Base-by-base conservation (phyloP, 2,888 invertebrate species). In the Eupithecia subumbrata region DNA sequence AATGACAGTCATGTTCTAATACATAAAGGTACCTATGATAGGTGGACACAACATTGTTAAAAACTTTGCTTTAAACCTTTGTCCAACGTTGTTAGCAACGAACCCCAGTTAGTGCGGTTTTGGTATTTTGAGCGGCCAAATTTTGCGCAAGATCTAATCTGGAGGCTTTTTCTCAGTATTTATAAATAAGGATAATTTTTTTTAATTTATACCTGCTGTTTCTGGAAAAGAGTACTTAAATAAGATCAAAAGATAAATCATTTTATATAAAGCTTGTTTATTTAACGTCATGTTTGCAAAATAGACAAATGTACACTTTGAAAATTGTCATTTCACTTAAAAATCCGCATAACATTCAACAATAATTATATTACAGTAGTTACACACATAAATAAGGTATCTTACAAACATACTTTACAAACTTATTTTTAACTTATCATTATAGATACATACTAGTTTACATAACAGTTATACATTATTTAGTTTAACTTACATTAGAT, bases 241-340 rank as follows among this genome's bases (percentile, higher is more conserved):
- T 18, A 18, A 9, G 11, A 16, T 12, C 16, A 66, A 48, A 78
- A 66, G 18, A 48, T 75, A 84, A 81, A 72, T n/a, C 77, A 81
- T 80, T 77, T 76, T 91, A 86, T 94, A 95, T 91, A 94, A 94
- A 95, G 94, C 94, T 92, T 92, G 90, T 94, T 95, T 94, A 94
- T 93, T 92, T 94, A 94, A 94, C 93, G 90, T 93, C 93, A 93
- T 93, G 91, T 94, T 93, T 93, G 94, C 94, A 95, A 94, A 94
- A 95, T 94, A 95, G 94, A 94, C 93, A 94, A 93, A 94, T 94
- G 92, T 94, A 93, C 93, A 94, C 88, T 90, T 90, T 91, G 74
- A 82, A 87, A 90, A 91, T 90, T 89, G 90, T 92, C 90, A 89
- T 91, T 88, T 90, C 87, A 92, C 91, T 90, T 94, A 92, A 92